A percentile compares a stretch with the other conserved stretches of the same genome.
These are phyloP conservation scores for Calephelis perditalis DNA, from an alignment of 2,888 invertebrate species.

Conservation along the genomic window DNA sequence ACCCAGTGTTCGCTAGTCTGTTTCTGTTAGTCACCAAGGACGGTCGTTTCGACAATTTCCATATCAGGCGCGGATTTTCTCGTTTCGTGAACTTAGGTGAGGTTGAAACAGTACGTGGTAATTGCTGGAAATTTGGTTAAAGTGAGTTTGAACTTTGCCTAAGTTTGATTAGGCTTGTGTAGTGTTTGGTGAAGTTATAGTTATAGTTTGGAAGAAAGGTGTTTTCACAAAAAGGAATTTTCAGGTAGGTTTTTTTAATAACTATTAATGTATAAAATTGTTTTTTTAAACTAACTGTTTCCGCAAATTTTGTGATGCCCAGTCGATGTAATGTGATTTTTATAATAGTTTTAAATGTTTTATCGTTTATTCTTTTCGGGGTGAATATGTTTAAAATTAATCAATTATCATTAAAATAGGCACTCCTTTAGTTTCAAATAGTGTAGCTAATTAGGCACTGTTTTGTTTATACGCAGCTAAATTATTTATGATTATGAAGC, in stretches of 20 bases:
- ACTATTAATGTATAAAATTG: too few relatives aligned
- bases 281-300: neutral
- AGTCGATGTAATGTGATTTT: too few relatives aligned
- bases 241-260: constrained; percentile 22
- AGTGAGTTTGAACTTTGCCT: constrained; percentile 25
- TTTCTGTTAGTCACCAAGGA: constrained; percentile 24
- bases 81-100: constrained; percentile 6
- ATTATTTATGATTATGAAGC: too few relatives aligned
- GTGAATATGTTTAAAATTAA: too few relatives aligned
- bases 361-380: too few relatives aligned
- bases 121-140: constrained; percentile 16
- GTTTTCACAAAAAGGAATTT: constrained; percentile 1
- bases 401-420: too few relatives aligned
- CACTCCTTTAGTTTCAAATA: too few relatives aligned
- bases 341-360: too few relatives aligned
- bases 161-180: constrained; percentile 28
- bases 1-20: constrained; percentile 52
- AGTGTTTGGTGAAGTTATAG: constrained; percentile 24
- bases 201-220: constrained; percentile 17
- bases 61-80: constrained; percentile 23
- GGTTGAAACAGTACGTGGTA: constrained; percentile 11
- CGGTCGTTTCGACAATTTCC: constrained; percentile 20
- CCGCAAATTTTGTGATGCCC: too few relatives aligned
- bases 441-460: too few relatives aligned
- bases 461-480: too few relatives aligned